These are phyloP conservation scores for Paramormyrops kingsleyae DNA, from an alignment of 2,113 vertebrate genomes.

Conservation along the genomic window DNA sequence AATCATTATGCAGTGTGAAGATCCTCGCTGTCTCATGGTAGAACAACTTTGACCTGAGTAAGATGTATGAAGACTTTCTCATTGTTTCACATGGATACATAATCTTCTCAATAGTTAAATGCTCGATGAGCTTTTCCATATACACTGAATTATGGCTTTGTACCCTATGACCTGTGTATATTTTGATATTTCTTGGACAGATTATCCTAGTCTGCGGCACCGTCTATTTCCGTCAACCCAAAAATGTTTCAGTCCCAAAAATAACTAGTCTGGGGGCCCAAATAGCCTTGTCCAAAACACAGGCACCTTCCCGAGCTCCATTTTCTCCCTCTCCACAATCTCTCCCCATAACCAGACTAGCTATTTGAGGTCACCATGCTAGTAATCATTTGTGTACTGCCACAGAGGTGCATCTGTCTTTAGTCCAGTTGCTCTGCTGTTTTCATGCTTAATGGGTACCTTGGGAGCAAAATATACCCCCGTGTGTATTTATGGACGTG, in stretches of 20 bases:
- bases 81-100: not conserved
- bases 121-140: not conserved
- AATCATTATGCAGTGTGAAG: not conserved
- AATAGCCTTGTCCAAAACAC: not conserved
- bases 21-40: not conserved
- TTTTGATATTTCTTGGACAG: not conserved
- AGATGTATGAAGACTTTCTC: not conserved
- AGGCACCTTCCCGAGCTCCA: constrained; percentile 6
- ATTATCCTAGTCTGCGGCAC: not conserved
- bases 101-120: not conserved
- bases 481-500: not conserved
- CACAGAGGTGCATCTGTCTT: constrained; percentile 8
- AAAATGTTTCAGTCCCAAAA: constrained; percentile 8
- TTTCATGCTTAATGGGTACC: constrained; percentile 8
- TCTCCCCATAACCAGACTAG: constrained; percentile 1
- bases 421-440: not conserved
- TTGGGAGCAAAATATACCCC: not conserved
- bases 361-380: constrained; percentile 11
- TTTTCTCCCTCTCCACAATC: not conserved
- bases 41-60: not conserved
- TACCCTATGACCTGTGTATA: not conserved
- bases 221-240: constrained; percentile 2
- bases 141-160: not conserved
- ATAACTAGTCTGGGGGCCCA: constrained; percentile 7
- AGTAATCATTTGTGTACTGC: constrained; percentile 5